These are phyloP conservation scores for Drosophila grimshawi DNA, from an alignment of 1,140 invertebrate genomes.

Conservation along the genomic window DNA sequence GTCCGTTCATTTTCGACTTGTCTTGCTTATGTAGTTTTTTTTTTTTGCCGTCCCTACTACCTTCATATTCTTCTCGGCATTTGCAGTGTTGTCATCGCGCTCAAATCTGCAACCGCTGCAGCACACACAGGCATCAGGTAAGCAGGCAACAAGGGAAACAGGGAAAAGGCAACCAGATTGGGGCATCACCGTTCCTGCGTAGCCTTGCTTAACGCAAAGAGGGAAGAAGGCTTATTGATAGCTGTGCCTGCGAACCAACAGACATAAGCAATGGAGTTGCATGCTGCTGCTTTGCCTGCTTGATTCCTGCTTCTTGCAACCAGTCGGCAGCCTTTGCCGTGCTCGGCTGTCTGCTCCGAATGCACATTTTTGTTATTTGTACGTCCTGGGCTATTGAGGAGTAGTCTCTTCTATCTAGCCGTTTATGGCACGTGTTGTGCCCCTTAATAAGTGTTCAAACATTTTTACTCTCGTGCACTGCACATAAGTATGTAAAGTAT, in stretches of 20 bases:
- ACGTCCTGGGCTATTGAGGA: conserved; percentile 5
- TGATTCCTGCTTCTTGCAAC: too few relatives aligned
- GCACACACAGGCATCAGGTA: conserved; percentile 6
- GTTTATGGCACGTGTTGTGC: conserved; percentile 34
- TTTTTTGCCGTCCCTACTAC: conserved; percentile 46
- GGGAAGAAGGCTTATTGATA: conserved; percentile 10
- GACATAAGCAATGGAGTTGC: conserved; percentile 5
- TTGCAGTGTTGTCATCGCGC: conserved; percentile 51
- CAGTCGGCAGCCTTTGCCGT: conserved; percentile 44
- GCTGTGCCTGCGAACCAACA: conserved; percentile 5
- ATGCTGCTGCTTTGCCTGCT: conserved; percentile 12
- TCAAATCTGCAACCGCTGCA: conserved; percentile 72
- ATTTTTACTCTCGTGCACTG: not conserved
- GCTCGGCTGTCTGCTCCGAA: conserved; percentile 22
- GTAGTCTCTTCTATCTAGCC: not conserved
- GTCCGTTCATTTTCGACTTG: conserved; percentile 15
- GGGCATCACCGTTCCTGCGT: conserved; percentile 9
- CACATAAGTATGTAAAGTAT: not conserved
- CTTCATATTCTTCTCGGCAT: conserved; percentile 57
- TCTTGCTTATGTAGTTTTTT: conserved; percentile 43
- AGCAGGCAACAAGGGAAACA: not conserved
- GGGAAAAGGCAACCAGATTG: conserved; percentile 4
- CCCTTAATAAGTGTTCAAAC: not conserved
- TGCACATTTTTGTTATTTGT: conserved; percentile 22
- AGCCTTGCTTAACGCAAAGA: not conserved